Percentiles rank a stretch among this genome's conserved stretches.
Conservation (phyloP, 2,113 vertebrate species). For the Lucifuga dentata region DNA sequence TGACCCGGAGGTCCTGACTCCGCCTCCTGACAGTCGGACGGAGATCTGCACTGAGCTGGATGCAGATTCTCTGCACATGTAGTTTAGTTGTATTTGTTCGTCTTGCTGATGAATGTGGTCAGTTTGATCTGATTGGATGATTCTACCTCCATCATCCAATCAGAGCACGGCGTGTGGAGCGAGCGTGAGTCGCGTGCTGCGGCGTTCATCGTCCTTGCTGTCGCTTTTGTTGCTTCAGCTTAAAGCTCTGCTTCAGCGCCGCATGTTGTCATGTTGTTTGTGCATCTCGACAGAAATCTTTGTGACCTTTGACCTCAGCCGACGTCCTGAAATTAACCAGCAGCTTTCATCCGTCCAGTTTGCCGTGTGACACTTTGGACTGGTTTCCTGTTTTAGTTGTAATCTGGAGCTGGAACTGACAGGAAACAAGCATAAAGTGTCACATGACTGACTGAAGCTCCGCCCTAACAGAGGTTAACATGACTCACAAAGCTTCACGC, state of each 20-base stretch:
- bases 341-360: not conserved
- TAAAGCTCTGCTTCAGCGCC: slow-evolving; percentile 1
- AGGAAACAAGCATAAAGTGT: too few species aligned
- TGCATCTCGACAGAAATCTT: slow-evolving; percentile 17
- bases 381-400: slow-evolving; percentile 13
- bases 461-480: too few species aligned
- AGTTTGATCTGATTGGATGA: too few species aligned
- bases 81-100: slow-evolving; percentile 27
- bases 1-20: slow-evolving; percentile 33
- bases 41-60: slow-evolving; percentile 36
- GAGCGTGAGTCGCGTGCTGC: too few species aligned
- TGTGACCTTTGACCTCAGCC: not conserved
- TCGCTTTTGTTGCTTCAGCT: slow-evolving; percentile 21
- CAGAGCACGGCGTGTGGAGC: slow-evolving; percentile 42
- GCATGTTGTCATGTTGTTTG: not conserved
- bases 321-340: too few species aligned
- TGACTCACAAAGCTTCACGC: slow-evolving; percentile 1
- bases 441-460: too few species aligned
- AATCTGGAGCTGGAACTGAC: not conserved
- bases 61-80: slow-evolving; percentile 10
- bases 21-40: slow-evolving; percentile 1
- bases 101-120: slow-evolving; percentile 10
- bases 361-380: not conserved
- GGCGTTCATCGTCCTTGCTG: slow-evolving; percentile 63
- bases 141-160: slow-evolving; percentile 5